Percentiles rank a stretch among this genome's conserved stretches.
phyloP scores from a whole-genome alignment of 2,888 invertebrate species.

The Spilosoma lubricipeda region DNA sequence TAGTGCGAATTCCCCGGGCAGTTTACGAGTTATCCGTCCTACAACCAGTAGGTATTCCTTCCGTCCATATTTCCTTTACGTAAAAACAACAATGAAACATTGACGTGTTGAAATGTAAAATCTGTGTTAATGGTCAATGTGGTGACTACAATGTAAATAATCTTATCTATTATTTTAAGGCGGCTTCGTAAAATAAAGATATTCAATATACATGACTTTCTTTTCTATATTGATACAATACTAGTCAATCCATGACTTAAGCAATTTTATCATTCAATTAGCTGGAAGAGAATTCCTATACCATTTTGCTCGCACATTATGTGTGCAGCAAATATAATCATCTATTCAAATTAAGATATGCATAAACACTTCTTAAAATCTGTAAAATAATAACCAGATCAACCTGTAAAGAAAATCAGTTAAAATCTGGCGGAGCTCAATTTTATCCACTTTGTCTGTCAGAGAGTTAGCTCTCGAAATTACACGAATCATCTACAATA shows the following conservation, averaged over 20 bases:
- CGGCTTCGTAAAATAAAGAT: neutral
- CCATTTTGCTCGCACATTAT: no score
- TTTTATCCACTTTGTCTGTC: no score
- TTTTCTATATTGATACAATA: neutral
- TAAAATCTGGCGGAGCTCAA: no score
- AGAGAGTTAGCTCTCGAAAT: neutral
- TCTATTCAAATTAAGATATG: no score
- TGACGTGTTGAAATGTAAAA: slow-evolving; percentile 16
- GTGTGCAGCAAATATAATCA: no score
- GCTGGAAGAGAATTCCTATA: no score
- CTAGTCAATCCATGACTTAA: neutral
- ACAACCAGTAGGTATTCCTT: slow-evolving; percentile 18
- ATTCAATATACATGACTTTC: neutral
- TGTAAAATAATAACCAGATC: neutral
- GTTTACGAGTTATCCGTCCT: slow-evolving; percentile 46
- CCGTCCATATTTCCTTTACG: neutral
- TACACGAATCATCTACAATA: neutral
- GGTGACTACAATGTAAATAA: neutral
- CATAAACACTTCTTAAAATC: neutral
- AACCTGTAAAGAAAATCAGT: no score
- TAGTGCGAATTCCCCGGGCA: slow-evolving; percentile 34
- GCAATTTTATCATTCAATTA: neutral
- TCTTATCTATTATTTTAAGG: neutral
- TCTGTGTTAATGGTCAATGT: slow-evolving; percentile 1
- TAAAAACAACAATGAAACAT: slow-evolving; percentile 16